phyloP scores from a whole-genome alignment of 2,888 invertebrate species.

The Aleiodes testaceus region DNA sequence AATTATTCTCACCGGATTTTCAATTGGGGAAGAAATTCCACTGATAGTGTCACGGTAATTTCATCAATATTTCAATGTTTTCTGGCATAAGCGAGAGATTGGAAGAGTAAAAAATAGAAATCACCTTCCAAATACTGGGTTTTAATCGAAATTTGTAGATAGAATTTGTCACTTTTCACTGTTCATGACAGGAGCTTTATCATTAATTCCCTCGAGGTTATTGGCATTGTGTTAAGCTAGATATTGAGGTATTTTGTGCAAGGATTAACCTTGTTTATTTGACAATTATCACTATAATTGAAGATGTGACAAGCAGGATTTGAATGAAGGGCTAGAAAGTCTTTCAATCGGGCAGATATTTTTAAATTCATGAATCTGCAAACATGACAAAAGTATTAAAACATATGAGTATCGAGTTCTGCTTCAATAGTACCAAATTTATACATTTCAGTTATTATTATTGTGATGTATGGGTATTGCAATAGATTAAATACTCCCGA shows the following conservation, averaged over 20 bases:
- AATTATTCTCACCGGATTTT: too few relatives aligned
- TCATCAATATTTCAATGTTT: too few relatives aligned
- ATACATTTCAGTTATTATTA: slow-evolving; percentile 38
- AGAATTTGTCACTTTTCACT: not conserved
- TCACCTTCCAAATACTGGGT: not conserved
- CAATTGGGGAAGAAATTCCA: too few relatives aligned
- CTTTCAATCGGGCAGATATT: too few relatives aligned
- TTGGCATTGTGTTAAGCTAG: not conserved
- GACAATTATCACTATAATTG: not conserved
- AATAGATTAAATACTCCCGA: too few relatives aligned
- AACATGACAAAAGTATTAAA: not conserved
- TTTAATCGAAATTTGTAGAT: slow-evolving; percentile 18
- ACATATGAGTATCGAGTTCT: not conserved
- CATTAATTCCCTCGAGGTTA: slow-evolving; percentile 23
- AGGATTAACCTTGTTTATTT: not conserved
- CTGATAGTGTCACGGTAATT: too few relatives aligned
- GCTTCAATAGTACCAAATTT: slow-evolving; percentile 20
- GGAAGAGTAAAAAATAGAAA: not conserved
- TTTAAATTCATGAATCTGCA: too few relatives aligned
- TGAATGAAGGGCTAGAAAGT: too few relatives aligned
- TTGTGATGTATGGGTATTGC: too few relatives aligned
- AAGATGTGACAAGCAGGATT: too few relatives aligned
- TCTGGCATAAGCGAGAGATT: too few relatives aligned
- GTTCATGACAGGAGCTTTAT: not conserved
- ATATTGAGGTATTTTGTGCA: not conserved